A percentile compares a stretch with the other conserved stretches of the same genome.
phyloP scores from a whole-genome alignment of 1,140 invertebrate species.

The Nephotettix cincticeps region DNA sequence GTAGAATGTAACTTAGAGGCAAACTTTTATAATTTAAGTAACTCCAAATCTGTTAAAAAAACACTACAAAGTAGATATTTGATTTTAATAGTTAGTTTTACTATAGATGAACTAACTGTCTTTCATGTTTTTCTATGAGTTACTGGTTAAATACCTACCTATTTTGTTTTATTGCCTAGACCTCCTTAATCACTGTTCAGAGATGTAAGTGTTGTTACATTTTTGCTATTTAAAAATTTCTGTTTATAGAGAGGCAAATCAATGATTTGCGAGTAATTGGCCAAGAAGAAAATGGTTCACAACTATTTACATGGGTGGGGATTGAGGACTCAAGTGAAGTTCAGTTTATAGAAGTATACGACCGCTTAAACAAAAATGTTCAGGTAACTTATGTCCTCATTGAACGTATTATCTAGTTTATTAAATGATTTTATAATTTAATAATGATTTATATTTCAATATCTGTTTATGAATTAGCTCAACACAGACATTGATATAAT shows the following conservation, averaged over 20 bases:
- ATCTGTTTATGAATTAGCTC: not conserved
- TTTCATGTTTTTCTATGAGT: too few species aligned
- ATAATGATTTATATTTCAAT: not conserved
- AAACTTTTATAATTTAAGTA: too few species aligned
- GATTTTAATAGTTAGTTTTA: too few species aligned
- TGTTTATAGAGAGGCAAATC: not conserved
- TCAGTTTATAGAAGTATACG: not conserved
- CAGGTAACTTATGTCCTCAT: not conserved
- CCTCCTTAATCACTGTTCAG: too few species aligned
- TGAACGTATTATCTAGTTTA: not conserved
- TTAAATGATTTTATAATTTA: not conserved
- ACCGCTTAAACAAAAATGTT: not conserved
- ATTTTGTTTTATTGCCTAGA: too few species aligned
- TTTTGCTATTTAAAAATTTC: too few species aligned
- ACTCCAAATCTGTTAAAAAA: too few species aligned
- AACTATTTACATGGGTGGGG: not conserved
- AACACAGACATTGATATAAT: not conserved
- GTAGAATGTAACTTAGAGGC: too few species aligned
- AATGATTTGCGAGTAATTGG: slow-evolving; percentile 1
- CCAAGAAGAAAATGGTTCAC: not conserved
- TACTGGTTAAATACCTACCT: too few species aligned
- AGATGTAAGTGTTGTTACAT: too few species aligned
- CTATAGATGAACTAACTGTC: too few species aligned
- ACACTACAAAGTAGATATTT: too few species aligned
- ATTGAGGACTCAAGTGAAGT: not conserved